These are phyloP conservation scores for Nemotelus pantherinus DNA, from an alignment of 2,888 invertebrate genomes.

Conservation along the genomic window DNA sequence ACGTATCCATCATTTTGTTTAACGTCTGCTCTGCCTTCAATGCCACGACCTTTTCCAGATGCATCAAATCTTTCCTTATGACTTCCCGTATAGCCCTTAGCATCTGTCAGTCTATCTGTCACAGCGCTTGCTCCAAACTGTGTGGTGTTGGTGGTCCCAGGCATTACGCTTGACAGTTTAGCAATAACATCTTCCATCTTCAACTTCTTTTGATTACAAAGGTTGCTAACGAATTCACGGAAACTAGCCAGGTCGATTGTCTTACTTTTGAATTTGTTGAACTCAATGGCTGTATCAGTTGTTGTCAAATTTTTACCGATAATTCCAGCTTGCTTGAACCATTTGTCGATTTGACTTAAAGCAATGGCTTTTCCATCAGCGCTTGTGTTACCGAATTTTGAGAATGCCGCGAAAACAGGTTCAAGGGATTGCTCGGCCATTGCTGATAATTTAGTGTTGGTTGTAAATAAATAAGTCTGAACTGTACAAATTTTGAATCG, in stretches of 20 bases:
- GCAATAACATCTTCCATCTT: slow-evolving; percentile 70
- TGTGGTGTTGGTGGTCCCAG: slow-evolving; percentile 65
- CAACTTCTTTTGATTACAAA: slow-evolving; percentile 73
- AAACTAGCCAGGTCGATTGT: slow-evolving; percentile 63
- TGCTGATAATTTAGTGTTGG: background rate
- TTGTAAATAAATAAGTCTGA: too few species aligned
- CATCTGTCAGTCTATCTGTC: slow-evolving; percentile 77
- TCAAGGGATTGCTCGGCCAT: background rate
- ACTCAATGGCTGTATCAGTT: slow-evolving; percentile 76
- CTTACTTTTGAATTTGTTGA: slow-evolving; percentile 71
- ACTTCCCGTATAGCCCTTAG: slow-evolving; percentile 81
- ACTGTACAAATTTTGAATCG: too few species aligned
- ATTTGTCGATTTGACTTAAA: slow-evolving; percentile 76
- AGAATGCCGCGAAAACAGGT: slow-evolving; percentile 68
- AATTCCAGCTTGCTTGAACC: slow-evolving; percentile 78
- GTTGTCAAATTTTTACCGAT: slow-evolving; percentile 73
- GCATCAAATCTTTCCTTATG: slow-evolving; percentile 79
- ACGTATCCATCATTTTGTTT: slow-evolving; percentile 71
- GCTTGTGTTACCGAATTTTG: slow-evolving; percentile 75
- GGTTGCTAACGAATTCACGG: slow-evolving; percentile 70
- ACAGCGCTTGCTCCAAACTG: background rate
- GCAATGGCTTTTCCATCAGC: slow-evolving; percentile 74
- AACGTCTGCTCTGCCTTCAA: slow-evolving; percentile 70
- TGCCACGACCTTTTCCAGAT: slow-evolving; percentile 73
- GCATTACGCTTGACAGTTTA: slow-evolving; percentile 72